phyloP scores from a whole-genome alignment of 2,797 vertebrate species.

The Adelosebastes latens region DNA sequence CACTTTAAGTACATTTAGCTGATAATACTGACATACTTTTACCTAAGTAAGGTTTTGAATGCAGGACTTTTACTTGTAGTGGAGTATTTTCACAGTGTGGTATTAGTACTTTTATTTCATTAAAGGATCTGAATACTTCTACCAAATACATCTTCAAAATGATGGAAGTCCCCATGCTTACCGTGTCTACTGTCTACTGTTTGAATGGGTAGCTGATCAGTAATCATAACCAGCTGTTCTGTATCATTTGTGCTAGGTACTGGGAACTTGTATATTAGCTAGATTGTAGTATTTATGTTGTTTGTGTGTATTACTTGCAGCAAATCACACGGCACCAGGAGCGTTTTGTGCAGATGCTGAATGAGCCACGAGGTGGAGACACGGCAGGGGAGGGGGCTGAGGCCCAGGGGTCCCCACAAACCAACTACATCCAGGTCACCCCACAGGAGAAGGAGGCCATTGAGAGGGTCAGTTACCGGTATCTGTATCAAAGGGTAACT shows the following conservation, averaged over 20 bases:
- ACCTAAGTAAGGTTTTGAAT: no score
- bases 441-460: constrained; percentile 87
- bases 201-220: background rate
- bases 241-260: background rate
- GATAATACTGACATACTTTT: no score
- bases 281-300: background rate
- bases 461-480: constrained; percentile 76
- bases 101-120: background rate
- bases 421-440: constrained; percentile 87
- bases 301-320: constrained; percentile 49
- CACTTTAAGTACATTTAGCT: no score
- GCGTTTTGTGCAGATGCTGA: constrained; percentile 85
- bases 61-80: no score
- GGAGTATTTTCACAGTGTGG: no score
- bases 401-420: constrained; percentile 70
- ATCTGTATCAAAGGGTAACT: background rate
- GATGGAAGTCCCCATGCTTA: background rate
- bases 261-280: background rate
- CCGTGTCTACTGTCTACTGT: background rate
- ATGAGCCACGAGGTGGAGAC: constrained; percentile 78
- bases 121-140: background rate
- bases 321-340: constrained; percentile 87
- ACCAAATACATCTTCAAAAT: background rate
- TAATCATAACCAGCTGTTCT: background rate
- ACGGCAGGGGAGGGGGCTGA: constrained; percentile 69